Conservation (phyloP, 2,797 vertebrate species). For the Trachurus trachurus region DNA sequence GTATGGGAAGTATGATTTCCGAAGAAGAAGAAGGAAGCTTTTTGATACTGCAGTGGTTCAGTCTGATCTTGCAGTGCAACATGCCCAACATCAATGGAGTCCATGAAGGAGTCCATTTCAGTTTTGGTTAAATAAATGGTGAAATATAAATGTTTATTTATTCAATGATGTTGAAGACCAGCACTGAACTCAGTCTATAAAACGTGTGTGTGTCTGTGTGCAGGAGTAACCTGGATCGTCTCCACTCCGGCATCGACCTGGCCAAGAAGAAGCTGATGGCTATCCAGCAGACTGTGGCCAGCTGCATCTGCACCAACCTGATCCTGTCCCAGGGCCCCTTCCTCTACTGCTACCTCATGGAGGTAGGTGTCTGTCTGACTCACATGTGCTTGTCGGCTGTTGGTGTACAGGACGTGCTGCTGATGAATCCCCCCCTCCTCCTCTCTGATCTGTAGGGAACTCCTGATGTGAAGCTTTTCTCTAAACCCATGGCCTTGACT, state of each 20-base stretch:
- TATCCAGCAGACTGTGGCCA: conserved; percentile 95
- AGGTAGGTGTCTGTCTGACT: conserved; percentile 83
- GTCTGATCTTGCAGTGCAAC: too few relatives aligned
- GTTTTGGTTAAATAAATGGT: too few relatives aligned
- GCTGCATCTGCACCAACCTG: conserved; percentile 97
- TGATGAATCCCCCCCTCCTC: conserved; percentile 3
- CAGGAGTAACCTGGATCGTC: conserved; percentile 93
- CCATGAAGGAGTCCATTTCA: too few relatives aligned
- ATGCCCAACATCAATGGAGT: too few relatives aligned
- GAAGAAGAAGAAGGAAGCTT: too few relatives aligned
- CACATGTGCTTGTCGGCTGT: not conserved
- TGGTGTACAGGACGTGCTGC: not conserved
- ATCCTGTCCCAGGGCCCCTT: conserved; percentile 98
- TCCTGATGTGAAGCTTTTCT: conserved; percentile 94
- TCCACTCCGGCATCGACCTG: conserved; percentile 92
- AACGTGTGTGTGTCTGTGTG: conserved; percentile 11
- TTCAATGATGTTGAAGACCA: too few relatives aligned
- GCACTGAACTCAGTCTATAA: too few relatives aligned
- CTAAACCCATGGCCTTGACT: conserved; percentile 92
- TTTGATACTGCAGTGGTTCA: too few relatives aligned
- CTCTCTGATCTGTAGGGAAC: conserved; percentile 87
- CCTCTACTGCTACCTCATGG: conserved; percentile 97
- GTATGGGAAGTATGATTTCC: too few relatives aligned
- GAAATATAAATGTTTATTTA: too few relatives aligned
- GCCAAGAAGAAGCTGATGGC: conserved; percentile 95